Conservation (phyloP, 2,113 vertebrate species). For the Typhlomys cinereus region DNA sequence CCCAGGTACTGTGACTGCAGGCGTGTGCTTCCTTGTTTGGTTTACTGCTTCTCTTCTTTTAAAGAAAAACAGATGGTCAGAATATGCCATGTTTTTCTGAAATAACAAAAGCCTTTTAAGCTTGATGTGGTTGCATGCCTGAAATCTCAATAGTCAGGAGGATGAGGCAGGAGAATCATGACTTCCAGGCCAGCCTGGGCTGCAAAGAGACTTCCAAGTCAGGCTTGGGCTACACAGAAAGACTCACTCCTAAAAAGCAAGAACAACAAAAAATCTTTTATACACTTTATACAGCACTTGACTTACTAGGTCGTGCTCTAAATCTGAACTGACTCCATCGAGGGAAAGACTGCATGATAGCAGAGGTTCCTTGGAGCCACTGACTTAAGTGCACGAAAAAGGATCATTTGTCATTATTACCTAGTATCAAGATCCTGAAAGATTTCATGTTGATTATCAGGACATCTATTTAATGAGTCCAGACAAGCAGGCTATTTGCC, state of each 20-base stretch:
- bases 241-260: neutral
- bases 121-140: neutral
- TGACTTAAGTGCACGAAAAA: constrained; percentile 24
- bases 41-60: neutral
- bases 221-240: no score
- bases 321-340: neutral
- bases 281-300: neutral
- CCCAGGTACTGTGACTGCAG: neutral
- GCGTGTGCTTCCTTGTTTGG: no score
- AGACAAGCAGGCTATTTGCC: neutral
- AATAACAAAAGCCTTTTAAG: neutral
- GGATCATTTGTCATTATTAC: neutral
- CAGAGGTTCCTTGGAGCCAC: constrained; percentile 4
- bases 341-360: neutral
- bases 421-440: neutral
- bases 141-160: neutral
- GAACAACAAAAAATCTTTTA: neutral
- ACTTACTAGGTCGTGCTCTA: neutral
- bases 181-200: neutral
- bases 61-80: constrained; percentile 22
- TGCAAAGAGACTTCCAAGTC: neutral
- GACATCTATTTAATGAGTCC: constrained; percentile 3
- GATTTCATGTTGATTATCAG: neutral
- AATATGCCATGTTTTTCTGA: constrained; percentile 24
- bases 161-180: neutral